Evolutionary conservation across 1,140 invertebrate genomes (phyloP).

Genomic region (Mizuhopecten yessoensis): DNA sequence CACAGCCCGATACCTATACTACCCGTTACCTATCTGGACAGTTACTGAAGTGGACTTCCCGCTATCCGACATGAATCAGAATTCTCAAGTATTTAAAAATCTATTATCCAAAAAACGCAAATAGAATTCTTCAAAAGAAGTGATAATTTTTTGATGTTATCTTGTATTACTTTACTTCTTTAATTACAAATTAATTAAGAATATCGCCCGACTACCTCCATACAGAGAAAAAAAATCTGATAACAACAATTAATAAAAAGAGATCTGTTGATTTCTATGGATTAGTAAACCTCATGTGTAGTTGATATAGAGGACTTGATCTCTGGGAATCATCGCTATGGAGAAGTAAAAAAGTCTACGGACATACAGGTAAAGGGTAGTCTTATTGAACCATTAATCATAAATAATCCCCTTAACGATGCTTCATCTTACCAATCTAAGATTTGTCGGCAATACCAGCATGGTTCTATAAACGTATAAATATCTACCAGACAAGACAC

Average conservation of each 20-base stretch:
- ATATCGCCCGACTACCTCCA: neutral
- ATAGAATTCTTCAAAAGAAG: constrained; percentile 39
- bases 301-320: neutral
- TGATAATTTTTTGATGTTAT: constrained; percentile 40
- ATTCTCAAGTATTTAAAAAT: constrained; percentile 21
- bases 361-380: neutral
- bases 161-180: constrained; percentile 21
- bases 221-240: neutral
- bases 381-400: neutral
- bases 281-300: neutral
- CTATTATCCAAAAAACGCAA: constrained; percentile 35
- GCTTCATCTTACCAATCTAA: constrained; percentile 32
- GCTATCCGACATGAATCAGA: neutral
- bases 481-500: constrained; percentile 11
- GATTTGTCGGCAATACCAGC: neutral
- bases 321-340: neutral
- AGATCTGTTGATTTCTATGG: neutral
- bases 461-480: neutral
- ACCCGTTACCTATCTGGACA: neutral
- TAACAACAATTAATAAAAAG: neutral
- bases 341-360: neutral
- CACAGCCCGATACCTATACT: neutral
- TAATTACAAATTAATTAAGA: constrained; percentile 40
- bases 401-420: neutral
- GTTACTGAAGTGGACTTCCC: neutral